Evolutionary conservation across 1,140 invertebrate genomes (phyloP), one percentile per base, ranked within the genome.

Genomic region (Drosophila repletoides): DNA sequence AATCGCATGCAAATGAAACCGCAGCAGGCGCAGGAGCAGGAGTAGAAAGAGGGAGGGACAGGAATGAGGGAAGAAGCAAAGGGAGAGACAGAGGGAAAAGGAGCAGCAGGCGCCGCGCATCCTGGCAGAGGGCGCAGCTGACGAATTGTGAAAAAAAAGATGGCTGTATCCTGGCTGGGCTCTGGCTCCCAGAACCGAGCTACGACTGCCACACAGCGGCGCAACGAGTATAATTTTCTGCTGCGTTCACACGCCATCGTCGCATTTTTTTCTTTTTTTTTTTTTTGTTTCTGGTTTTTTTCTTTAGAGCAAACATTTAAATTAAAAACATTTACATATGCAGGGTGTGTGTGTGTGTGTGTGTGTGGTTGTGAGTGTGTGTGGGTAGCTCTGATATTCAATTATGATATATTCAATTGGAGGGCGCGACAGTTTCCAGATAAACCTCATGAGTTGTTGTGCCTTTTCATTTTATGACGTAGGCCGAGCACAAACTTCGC

Each of bases 231-330:
- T 84, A 75, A 84, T 84, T 84, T 84, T 80, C 75, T 79, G 75
- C 75, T 86, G 72, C 80, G 80, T 86, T 86, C 80, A 80, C 80
- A 86, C 80, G 80, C 80, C 80, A 86, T 86, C 80, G 80, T 87
- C 80, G 72, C 68, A 86, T 84, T 73, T 83, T 84, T 74, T 76
- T 51, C 34, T 41, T 17, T 36, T 61, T 65, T 21, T 26, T 28
- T 51, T 65, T 53, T 43, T 34, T 46, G 36, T 52, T 63, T 72
- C 21, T 21, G 43, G 14, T 49, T 79, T 55, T 53, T 65, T 76
- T 70, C 63, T 52, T 86, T 84, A 75, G 60, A 79, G 80, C 66
- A 84, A 84, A 84, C 80, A 84, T 86, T 86, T 84, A 84, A 84
- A 84, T 84, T 86, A 80, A 84, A 84, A 86, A 72, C 76, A 86